Base-by-base conservation (phyloP, 1,140 invertebrate species). In the Rhagoletis zephyria region DNA sequence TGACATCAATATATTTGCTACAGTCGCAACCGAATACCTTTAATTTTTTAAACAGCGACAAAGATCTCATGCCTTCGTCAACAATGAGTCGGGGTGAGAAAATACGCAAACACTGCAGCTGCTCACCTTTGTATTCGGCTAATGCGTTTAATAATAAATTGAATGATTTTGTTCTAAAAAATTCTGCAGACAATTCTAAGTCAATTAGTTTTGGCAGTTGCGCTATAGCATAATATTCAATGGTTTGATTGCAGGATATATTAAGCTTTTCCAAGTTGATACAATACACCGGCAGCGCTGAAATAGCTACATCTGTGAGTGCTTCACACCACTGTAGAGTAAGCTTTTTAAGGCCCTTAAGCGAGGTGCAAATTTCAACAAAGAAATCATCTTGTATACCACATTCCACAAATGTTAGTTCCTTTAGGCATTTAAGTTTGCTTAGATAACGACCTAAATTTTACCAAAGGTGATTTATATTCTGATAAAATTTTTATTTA, bases 91-190 rank as follows among this genome's bases (percentile, higher is more conserved):
- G 48, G 14, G 74, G 74, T 51, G 74, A 81, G 42, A 56, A 81
- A 9, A 81, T 81, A 7, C 74, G 74, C 74, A 81, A 81, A 81
- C 74, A 81, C n/a, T 81, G n/a, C n/a, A 81, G 6, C 45, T 81
- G 74, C 9, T 81, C 74, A 56, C 74, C 74, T 7, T 81, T 81
- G 10, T 19, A 51, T 2, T 81, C 74, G 4, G 74, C 74, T 40
- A 81, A 30, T 10, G 40, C 14, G n/a, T 81, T 81, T 6, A 81
- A 42, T 10, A 81, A 56, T 56, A 81, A n/a, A 81, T 81, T 81
- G 56, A 81, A 81, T 81, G 74, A 81, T 81, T 81, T 48, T 81
- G 74, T 81, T 30, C 74, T 7, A 59, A 81, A 81, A n/a, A 81
- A 19, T 81, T 81, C 74, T 12, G 74, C 48, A 30, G 48, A 56